phyloP scores from a whole-genome alignment of 2,113 vertebrate genomes.

The Eidolon helvum region DNA sequence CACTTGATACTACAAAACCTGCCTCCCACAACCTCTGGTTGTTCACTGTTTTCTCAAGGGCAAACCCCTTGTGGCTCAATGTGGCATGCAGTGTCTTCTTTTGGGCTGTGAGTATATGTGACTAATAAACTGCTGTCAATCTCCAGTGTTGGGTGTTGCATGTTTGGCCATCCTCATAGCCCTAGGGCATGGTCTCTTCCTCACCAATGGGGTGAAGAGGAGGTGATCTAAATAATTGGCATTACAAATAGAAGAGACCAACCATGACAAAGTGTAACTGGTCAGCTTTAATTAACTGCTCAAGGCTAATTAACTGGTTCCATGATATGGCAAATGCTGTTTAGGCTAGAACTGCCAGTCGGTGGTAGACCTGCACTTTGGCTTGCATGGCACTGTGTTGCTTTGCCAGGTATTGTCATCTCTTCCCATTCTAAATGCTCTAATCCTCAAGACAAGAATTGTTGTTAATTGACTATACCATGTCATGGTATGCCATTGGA shows the following conservation, averaged over 20 bases:
- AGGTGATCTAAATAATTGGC: background rate
- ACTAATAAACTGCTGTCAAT: background rate
- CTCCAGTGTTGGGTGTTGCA: background rate
- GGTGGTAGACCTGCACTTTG: background rate
- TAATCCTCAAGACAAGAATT: background rate
- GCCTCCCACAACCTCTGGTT: background rate
- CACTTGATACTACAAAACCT: background rate
- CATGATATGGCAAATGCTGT: background rate
- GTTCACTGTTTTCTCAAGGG: background rate
- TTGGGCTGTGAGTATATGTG: background rate
- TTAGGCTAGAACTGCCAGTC: background rate
- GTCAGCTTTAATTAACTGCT: conserved; percentile 17
- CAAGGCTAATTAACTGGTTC: conserved; percentile 26
- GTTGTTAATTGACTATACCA: background rate
- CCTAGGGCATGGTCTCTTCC: background rate
- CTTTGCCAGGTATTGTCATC: background rate
- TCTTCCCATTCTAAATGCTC: background rate
- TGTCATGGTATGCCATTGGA: background rate
- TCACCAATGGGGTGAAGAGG: background rate
- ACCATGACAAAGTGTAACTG: background rate
- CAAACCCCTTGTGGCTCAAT: background rate
- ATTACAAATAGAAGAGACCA: background rate
- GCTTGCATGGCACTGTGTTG: background rate
- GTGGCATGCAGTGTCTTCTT: background rate
- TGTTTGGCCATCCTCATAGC: background rate